phyloP scores from a whole-genome alignment of 2,888 invertebrate species.

The Amblyjoppa fuscipennis region DNA sequence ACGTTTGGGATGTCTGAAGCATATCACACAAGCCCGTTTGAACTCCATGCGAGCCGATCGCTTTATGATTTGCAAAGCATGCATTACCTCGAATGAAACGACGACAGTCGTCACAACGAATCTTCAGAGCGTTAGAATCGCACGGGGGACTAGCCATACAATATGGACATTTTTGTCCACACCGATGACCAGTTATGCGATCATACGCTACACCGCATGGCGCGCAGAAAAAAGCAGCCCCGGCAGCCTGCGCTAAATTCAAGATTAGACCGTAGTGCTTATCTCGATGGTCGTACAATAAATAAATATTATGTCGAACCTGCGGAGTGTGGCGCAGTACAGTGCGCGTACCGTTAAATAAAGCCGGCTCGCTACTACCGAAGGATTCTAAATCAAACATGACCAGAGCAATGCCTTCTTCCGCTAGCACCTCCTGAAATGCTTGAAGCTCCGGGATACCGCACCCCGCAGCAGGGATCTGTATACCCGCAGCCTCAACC shows the following conservation, averaged over 20 bases:
- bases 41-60: neutral
- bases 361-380: too few species aligned
- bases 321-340: neutral
- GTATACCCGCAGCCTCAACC: too few species aligned
- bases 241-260: neutral
- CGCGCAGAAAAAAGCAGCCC: neutral
- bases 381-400: neutral
- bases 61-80: neutral
- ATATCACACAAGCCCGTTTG: neutral
- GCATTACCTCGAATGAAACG: neutral
- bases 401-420: neutral
- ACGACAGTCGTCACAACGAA: neutral
- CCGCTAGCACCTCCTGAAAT: neutral
- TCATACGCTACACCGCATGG: neutral
- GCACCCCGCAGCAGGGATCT: too few species aligned
- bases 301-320: neutral
- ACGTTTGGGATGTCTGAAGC: neutral
- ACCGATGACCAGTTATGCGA: neutral
- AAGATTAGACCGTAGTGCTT: neutral
- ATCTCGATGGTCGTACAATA: neutral
- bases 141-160: conserved; percentile 7
- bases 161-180: neutral
- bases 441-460: neutral
- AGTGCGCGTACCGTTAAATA: neutral
- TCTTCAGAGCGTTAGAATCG: neutral